phyloP scores from a whole-genome alignment of 2,888 invertebrate species.

The Busseola fusca region DNA sequence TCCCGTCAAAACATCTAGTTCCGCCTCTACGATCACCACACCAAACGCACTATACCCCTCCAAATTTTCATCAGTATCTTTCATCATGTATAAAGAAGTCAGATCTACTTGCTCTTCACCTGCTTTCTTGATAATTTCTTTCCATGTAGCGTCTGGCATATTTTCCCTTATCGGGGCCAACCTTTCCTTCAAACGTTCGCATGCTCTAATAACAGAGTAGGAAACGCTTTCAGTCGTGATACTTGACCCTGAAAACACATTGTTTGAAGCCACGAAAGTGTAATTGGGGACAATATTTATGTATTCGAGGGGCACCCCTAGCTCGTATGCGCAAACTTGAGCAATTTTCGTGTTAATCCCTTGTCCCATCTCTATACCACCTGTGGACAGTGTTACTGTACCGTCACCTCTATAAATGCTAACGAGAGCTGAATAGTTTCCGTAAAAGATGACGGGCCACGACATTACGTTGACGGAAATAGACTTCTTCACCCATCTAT shows the following conservation, averaged over 20 bases:
- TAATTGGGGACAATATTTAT: conserved; percentile 90
- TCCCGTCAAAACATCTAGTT: conserved; percentile 92
- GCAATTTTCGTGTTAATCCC: conserved; percentile 94
- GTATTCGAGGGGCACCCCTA: conserved; percentile 91
- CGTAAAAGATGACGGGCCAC: conserved; percentile 89
- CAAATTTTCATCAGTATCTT: conserved; percentile 84
- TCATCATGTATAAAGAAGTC: conserved; percentile 90
- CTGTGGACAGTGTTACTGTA: conserved; percentile 91
- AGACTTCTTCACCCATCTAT: conserved; percentile 93
- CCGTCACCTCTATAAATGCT: conserved; percentile 92
- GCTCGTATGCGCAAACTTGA: conserved; percentile 92
- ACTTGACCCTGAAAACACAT: conserved; percentile 90
- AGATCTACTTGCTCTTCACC: conserved; percentile 88
- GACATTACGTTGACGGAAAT: conserved; percentile 91
- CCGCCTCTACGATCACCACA: conserved; percentile 89
- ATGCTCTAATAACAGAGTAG: conserved; percentile 89
- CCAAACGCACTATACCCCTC: conserved; percentile 89
- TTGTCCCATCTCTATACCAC: conserved; percentile 93
- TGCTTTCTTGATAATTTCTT: conserved; percentile 88
- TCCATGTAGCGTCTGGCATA: conserved; percentile 87
- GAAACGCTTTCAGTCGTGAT: conserved; percentile 90
- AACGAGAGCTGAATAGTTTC: conserved; percentile 89
- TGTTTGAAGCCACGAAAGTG: conserved; percentile 90
- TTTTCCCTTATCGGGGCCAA: conserved; percentile 88
- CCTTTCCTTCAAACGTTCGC: conserved; percentile 88